A percentile compares a stretch with the other conserved stretches of the same genome.
Conservation (phyloP, 2,888 invertebrate genomes). For the Lithodes maja region DNA sequence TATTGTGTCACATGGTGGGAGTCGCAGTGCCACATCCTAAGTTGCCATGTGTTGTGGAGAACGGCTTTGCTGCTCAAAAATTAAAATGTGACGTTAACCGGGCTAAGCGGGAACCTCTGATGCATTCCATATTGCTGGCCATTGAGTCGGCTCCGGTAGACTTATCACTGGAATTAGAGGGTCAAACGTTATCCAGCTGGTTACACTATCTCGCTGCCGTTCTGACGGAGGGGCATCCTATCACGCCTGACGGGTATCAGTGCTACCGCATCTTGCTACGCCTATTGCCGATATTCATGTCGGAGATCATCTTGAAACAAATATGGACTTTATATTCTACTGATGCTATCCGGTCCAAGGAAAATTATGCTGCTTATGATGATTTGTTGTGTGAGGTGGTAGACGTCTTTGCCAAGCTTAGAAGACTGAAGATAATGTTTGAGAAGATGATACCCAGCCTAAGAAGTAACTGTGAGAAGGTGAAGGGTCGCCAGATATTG, state of each 20-base stretch:
- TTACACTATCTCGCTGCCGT: constrained; percentile 21
- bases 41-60: constrained; percentile 1
- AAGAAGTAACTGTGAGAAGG: neutral
- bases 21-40: constrained; percentile 1
- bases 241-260: constrained; percentile 5
- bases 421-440: constrained; percentile 26
- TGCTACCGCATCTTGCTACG: constrained; percentile 6
- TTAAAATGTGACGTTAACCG: neutral
- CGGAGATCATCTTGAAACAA: constrained; percentile 6
- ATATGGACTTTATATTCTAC: constrained; percentile 20
- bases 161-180: neutral
- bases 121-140: constrained; percentile 11
- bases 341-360: neutral
- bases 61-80: constrained; percentile 29
- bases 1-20: constrained; percentile 34
- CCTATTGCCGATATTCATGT: constrained; percentile 22
- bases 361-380: constrained; percentile 30
- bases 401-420: constrained; percentile 30
- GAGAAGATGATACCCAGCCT: constrained; percentile 21
- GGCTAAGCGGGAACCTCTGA: constrained; percentile 28
- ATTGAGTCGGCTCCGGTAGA: constrained; percentile 1
- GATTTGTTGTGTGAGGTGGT: constrained; percentile 45
- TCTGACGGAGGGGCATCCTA: neutral
- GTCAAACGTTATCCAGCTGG: neutral
- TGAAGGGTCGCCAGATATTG: constrained; percentile 24